Conservation (phyloP, 2,113 vertebrate species). For the Daphoenositta chrysoptera region DNA sequence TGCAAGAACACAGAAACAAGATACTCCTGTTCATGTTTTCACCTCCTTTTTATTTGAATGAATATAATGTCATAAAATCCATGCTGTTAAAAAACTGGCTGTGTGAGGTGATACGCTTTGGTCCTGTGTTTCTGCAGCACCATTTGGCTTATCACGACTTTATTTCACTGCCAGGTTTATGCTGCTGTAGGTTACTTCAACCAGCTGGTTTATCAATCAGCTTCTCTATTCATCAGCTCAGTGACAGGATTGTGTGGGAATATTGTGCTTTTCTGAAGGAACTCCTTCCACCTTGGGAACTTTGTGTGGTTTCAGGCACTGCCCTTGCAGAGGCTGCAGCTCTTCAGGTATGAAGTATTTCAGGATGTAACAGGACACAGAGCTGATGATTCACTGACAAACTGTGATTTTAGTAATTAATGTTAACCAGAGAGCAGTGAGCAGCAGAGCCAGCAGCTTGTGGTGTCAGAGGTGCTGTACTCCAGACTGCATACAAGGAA, state of each 20-base stretch:
- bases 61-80: not conserved
- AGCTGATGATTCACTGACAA: not conserved
- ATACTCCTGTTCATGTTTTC: not conserved
- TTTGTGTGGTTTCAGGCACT: not conserved
- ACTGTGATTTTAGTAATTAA: not conserved
- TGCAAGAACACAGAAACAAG: slow-evolving; percentile 39
- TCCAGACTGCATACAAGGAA: not conserved
- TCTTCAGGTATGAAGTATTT: not conserved
- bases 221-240: not conserved
- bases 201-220: not conserved
- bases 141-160: not conserved
- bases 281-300: not conserved
- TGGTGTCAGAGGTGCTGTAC: not conserved
- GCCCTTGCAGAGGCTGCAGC: not conserved
- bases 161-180: not conserved
- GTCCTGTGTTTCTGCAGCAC: not conserved
- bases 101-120: not conserved
- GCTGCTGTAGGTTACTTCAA: not conserved
- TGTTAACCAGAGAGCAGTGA: not conserved
- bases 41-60: not conserved
- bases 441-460: not conserved
- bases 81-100: not conserved
- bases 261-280: not conserved
- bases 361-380: not conserved
- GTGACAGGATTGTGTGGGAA: not conserved